These are phyloP conservation scores for Gortyna flavago DNA, from an alignment of 2,888 invertebrate species.

Conservation along the genomic window DNA sequence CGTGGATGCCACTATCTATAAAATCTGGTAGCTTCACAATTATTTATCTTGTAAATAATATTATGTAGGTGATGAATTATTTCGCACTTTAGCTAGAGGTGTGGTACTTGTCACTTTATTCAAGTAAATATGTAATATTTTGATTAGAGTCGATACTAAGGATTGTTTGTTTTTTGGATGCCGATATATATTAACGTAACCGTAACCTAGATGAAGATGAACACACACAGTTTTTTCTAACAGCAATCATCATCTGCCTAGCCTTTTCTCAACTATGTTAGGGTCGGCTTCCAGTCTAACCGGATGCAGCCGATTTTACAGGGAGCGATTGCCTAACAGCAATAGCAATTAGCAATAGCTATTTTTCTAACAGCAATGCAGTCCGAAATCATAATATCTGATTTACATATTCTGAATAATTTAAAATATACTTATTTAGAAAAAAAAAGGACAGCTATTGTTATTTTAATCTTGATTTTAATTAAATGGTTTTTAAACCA, in stretches of 20 bases:
- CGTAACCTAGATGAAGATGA: neutral
- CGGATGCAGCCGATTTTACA: neutral
- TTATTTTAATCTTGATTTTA: neutral
- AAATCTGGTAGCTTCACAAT: slow-evolving; percentile 38
- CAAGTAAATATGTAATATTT: slow-evolving; percentile 33
- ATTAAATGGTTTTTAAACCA: neutral
- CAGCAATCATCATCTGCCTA: neutral
- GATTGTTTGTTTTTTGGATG: neutral
- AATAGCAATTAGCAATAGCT: neutral
- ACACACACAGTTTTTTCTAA: neutral
- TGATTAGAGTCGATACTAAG: neutral
- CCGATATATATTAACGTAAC: neutral
- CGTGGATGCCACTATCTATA: too few relatives aligned
- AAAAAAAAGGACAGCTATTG: neutral
- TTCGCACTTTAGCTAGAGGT: slow-evolving; percentile 57
- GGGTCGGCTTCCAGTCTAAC: neutral
- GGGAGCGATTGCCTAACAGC: neutral
- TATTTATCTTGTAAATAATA: slow-evolving; percentile 55
- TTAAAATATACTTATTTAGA: neutral
- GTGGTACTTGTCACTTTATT: slow-evolving; percentile 30
- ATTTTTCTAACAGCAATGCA: neutral
- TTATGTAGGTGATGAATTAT: slow-evolving; percentile 54
- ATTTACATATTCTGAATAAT: neutral
- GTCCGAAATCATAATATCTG: neutral
- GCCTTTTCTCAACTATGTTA: neutral